Conservation (phyloP, 2,888 invertebrate genomes). For the Cosmorhoe ocellata region DNA sequence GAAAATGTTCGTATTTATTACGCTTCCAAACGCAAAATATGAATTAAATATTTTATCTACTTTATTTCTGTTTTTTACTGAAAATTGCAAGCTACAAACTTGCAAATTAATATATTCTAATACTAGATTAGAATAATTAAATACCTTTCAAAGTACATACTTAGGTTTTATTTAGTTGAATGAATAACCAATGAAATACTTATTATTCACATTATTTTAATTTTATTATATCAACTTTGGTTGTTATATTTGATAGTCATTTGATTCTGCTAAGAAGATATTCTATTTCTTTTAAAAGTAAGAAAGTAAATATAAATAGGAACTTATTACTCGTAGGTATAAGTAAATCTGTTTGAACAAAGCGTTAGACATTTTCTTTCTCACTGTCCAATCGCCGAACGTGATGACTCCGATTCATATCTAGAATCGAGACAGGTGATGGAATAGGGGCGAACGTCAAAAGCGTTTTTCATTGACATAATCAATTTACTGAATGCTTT, state of each 20-base stretch:
- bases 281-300: background rate
- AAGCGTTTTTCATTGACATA: conserved; percentile 68
- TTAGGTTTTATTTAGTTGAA: too few species aligned
- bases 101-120: too few species aligned
- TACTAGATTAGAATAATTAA: too few species aligned
- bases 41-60: conserved; percentile 81
- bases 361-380: conserved; percentile 30
- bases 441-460: conserved; percentile 64
- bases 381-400: conserved; percentile 23
- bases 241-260: too few species aligned
- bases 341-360: conserved; percentile 24
- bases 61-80: conserved; percentile 56
- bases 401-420: conserved; percentile 42
- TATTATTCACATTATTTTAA: too few species aligned
- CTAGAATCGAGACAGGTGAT: conserved; percentile 63
- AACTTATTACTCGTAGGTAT: too few species aligned
- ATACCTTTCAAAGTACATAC: too few species aligned
- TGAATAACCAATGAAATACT: too few species aligned
- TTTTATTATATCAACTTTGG: too few species aligned
- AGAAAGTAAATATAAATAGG: background rate
- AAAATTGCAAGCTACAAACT: background rate
- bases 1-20: conserved; percentile 80
- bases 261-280: too few species aligned
- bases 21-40: conserved; percentile 81
- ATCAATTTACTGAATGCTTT: conserved; percentile 79